A percentile compares a stretch with the other conserved stretches of the same genome.
Evolutionary conservation across 2,113 vertebrate species (phyloP).

Genomic region (Okapia johnstoni): DNA sequence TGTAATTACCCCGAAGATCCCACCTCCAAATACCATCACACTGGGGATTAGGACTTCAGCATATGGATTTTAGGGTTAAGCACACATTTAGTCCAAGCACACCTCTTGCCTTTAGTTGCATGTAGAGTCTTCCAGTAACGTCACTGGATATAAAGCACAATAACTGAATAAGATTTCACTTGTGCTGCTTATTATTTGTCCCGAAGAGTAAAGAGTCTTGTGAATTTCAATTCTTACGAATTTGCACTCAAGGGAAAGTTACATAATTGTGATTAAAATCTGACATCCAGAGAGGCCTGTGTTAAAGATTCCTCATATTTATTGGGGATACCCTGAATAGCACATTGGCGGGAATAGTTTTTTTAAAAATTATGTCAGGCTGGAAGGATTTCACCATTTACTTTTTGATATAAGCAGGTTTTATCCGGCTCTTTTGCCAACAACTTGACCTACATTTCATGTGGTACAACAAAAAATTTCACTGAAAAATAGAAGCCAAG

Average conservation of each 20-base stretch:
- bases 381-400: slow-evolving; percentile 39
- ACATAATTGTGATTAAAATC: neutral
- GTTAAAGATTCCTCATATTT: slow-evolving; percentile 6
- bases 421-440: slow-evolving; percentile 38
- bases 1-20: neutral
- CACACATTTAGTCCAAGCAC: neutral
- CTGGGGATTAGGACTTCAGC: neutral
- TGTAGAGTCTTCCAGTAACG: neutral
- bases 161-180: neutral
- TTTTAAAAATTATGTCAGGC: slow-evolving; percentile 14
- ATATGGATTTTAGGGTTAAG: neutral
- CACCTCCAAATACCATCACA: neutral
- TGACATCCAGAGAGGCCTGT: neutral
- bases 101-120: neutral
- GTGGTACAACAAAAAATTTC: slow-evolving; percentile 1
- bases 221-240: neutral
- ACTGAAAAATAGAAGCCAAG: slow-evolving; percentile 14
- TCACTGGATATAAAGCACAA: neutral
- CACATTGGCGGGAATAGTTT: neutral
- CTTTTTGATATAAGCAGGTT: slow-evolving; percentile 55
- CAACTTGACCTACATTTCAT: slow-evolving; percentile 63
- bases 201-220: neutral
- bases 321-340: neutral
- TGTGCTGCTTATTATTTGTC: neutral
- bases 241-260: slow-evolving; percentile 2